phyloP scores from a whole-genome alignment of 2,113 vertebrate species.

The Rhagologus leucostigma region DNA sequence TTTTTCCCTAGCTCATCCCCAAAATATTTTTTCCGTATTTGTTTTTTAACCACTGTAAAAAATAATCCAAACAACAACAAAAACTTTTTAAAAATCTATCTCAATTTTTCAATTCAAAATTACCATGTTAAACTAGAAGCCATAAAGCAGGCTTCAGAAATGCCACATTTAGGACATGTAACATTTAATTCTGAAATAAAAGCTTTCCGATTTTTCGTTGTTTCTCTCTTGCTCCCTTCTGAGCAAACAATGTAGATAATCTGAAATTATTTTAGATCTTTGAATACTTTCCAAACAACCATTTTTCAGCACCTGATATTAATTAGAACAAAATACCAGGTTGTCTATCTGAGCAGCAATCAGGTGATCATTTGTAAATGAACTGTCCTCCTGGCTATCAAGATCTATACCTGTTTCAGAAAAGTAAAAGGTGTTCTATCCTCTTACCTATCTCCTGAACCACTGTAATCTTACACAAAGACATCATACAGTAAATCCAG shows the following conservation, averaged over 20 bases:
- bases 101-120: neutral
- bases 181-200: neutral
- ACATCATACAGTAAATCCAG: neutral
- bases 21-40: neutral
- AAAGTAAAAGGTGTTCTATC: conserved; percentile 52
- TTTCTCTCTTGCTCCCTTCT: neutral
- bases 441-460: neutral
- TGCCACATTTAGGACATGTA: neutral
- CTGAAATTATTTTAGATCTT: neutral
- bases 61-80: neutral
- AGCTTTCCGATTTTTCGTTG: neutral
- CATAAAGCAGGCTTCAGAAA: neutral
- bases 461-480: neutral
- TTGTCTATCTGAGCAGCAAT: neutral
- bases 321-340: neutral
- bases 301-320: neutral
- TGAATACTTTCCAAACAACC: neutral
- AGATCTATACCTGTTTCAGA: neutral
- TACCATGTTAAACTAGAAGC: neutral
- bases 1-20: neutral
- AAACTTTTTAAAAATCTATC: neutral
- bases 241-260: neutral
- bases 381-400: neutral
- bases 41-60: neutral
- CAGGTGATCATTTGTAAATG: neutral